These are phyloP conservation scores for Drosophila diplacantha DNA, from an alignment of 2,888 invertebrate species.

Conservation along the genomic window DNA sequence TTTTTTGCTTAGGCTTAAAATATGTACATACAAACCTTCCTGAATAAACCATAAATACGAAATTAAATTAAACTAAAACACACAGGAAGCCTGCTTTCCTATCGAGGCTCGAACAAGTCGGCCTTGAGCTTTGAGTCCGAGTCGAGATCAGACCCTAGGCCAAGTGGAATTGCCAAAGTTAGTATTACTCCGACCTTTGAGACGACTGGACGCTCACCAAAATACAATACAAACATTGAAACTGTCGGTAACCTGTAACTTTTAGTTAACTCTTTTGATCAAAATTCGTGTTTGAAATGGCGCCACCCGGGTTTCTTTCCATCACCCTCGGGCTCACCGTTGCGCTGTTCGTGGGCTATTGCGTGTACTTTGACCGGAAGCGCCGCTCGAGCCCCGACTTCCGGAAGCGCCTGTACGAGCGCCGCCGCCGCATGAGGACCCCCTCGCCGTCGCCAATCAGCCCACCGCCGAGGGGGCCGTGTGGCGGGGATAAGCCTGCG, in stretches of 20 bases:
- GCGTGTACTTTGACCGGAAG: slow-evolving; percentile 15
- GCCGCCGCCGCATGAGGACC: slow-evolving; percentile 4
- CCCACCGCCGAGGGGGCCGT: neutral
- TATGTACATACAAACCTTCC: neutral
- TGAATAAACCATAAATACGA: too few species aligned
- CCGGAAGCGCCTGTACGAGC: slow-evolving; percentile 11
- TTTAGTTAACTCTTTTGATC: neutral
- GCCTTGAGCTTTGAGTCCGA: neutral
- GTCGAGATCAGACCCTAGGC: neutral
- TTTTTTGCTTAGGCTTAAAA: neutral
- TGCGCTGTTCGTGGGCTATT: slow-evolving; percentile 5
- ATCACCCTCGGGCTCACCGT: neutral
- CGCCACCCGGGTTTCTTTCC: neutral
- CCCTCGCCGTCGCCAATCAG: neutral
- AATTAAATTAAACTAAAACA: too few species aligned
- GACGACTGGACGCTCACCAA: neutral
- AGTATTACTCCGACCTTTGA: neutral
- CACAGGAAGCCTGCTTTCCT: too few species aligned
- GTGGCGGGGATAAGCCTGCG: neutral
- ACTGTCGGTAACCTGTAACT: neutral
- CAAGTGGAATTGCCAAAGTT: too few species aligned
- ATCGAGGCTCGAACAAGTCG: too few species aligned
- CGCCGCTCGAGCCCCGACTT: slow-evolving; percentile 11
- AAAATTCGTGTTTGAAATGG: slow-evolving; percentile 8
- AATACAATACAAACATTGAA: neutral